Evolutionary conservation across 1,140 invertebrate genomes (phyloP), one percentile per base, ranked within the genome.

Genomic region (Leguminivora glycinivorella): DNA sequence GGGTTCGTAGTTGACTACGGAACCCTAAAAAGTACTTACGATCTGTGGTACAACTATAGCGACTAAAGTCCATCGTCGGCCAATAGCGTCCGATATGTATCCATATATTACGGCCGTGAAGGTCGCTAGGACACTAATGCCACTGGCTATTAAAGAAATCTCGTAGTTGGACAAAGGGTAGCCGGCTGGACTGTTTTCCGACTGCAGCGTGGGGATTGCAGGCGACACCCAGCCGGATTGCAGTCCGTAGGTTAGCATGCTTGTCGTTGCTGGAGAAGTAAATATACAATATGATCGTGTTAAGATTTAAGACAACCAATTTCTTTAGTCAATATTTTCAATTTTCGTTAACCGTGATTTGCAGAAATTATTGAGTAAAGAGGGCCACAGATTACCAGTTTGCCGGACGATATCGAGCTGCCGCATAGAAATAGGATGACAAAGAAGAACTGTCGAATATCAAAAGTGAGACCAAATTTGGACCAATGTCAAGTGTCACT

Each of bases 141-240:
- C 73, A 9, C 80, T 88, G 0, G 83, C 89, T 14, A 93, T 72
- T 91, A 88, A 92, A 0, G 92, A 91, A 4, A 89, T 77, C 7
- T 79, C 83, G 2, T 88, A 83, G 10, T 88, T 80, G 0, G 90
- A 87, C 52, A 94, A 76, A 0, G 88, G 84, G 0, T n/a, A 66
- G 2, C 87, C 90, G 0, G 92, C 72, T 0, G 92, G 91, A 0
- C 83, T 80, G 25, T 79, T n/a, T 0, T 77, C 38, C 0, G 84
- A 83, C 56, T 85, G 81, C 0, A 93, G 67, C 24, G 80, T 70
- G 0, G 89, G 88, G n/a, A 85, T 81, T 58, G 88, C 80, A 4
- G 93, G 92, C 0, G 93, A 92, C 1, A 87, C 72, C 93, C 93
- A 94, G 17, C 93, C 93, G 0, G 89, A 56, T 40, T 89, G 83